Evolutionary conservation across 2,888 invertebrate species (phyloP).

Genomic region (Diaprepes abbreviatus): DNA sequence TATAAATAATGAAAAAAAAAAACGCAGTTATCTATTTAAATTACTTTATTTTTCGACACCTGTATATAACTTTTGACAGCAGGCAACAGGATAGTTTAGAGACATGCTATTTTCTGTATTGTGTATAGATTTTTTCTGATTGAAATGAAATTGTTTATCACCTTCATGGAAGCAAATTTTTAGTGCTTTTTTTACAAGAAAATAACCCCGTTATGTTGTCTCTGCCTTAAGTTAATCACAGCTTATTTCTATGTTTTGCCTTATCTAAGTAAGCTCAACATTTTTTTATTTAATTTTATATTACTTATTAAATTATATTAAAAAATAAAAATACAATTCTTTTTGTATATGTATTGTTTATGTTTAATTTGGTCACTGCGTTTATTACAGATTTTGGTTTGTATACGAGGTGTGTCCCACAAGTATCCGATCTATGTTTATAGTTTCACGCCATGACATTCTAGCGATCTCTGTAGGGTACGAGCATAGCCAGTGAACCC

Average conservation of each 20-base stretch:
- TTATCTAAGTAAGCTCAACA: slow-evolving; percentile 18
- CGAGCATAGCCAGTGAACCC: too few species aligned
- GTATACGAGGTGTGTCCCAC: too few species aligned
- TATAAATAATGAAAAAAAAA: not conserved
- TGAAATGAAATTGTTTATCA: too few species aligned
- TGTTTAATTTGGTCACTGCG: not conserved
- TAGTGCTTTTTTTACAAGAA: not conserved
- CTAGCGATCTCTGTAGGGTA: too few species aligned
- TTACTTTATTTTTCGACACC: slow-evolving; percentile 1
- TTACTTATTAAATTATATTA: slow-evolving; percentile 7
- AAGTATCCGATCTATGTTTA: too few species aligned
- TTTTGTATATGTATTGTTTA: not conserved
- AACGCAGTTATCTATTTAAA: not conserved
- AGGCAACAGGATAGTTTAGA: not conserved
- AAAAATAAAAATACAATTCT: slow-evolving; percentile 2
- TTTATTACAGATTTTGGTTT: too few species aligned
- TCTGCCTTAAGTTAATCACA: not conserved
- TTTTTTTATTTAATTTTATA: slow-evolving; percentile 16
- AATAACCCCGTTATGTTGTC: not conserved
- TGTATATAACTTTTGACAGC: not conserved
- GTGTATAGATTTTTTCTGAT: too few species aligned
- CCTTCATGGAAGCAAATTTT: too few species aligned
- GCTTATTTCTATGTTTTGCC: slow-evolving; percentile 15
- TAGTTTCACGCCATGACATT: too few species aligned
- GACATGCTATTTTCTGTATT: too few species aligned